Base-by-base conservation (phyloP, 1,140 invertebrate species). In the Drosophila paulistorum region DNA sequence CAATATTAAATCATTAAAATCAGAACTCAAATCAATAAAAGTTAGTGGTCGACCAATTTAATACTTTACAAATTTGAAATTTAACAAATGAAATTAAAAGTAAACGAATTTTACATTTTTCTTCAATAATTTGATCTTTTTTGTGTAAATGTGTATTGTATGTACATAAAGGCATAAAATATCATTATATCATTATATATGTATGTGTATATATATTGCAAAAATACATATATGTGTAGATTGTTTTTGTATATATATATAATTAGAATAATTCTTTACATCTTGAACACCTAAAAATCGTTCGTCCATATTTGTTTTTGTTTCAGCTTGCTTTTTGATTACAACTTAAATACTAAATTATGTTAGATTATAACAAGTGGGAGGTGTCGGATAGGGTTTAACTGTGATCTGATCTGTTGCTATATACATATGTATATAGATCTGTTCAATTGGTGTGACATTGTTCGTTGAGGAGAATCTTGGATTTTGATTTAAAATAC, bases 201-300 rank as follows among this genome's bases (percentile, higher is more conserved):
- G 82, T 86, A 69, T 72, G 65, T 51, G 45, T 77, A 74, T 76
- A 86, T 85, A 86, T 86, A 86, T 86, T 86, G 82, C 83, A 86
- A 86, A 86, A 86, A 86, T 87, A 82, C 66, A 79, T 60, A 79
- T 81, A 71, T 76, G 65, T 77, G 71, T 65, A 81, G 64, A 65
- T 69, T 79, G 71, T 74, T 75, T 74, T 77, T 85, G 58, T 62
- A 73, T 85, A 71, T 62, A 73, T 85, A 71, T 86, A 77, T 85
- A 89, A 87, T 86, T 83, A 83, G 63, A 80, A 79, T 87, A 77
- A 80, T 74, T 61, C 61, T 81, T 79, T 89, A 89, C 70, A 89
- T 83, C 81, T 51, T 87, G 83, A 87, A 87, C 83, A 87, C 84
- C 87, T 79, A 77, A 77, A 77, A 68, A 63, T 63, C 71, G 63